A percentile compares a stretch with the other conserved stretches of the same genome.
Evolutionary conservation across 2,113 vertebrate species (phyloP).

Genomic region (Asarcornis scutulata): DNA sequence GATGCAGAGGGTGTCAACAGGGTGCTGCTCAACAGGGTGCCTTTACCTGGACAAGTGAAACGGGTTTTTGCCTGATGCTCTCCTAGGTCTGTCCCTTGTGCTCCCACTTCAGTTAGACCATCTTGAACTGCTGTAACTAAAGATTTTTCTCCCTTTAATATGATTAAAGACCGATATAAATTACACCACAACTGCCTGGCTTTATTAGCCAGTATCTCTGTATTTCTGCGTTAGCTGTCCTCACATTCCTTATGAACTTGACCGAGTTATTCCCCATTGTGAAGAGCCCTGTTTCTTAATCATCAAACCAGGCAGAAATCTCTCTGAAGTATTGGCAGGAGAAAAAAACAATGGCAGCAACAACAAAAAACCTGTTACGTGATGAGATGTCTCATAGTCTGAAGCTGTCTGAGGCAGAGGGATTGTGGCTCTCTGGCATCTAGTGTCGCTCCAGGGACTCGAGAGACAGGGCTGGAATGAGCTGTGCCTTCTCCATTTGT

Average conservation of each 20-base stretch:
- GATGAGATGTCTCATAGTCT: neutral
- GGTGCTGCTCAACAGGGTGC: neutral
- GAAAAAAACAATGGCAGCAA: neutral
- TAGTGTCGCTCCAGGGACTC: neutral
- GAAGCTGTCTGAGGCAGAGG: neutral
- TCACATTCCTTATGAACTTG: neutral
- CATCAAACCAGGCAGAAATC: neutral
- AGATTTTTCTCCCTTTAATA: neutral
- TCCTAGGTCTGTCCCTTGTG: neutral
- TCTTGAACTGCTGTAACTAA: neutral
- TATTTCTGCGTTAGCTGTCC: neutral
- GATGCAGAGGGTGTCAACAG: neutral
- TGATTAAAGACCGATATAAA: neutral
- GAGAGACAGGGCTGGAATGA: neutral
- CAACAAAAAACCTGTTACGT: neutral
- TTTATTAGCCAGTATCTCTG: neutral
- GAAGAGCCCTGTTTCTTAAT: neutral
- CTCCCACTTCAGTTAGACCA: neutral
- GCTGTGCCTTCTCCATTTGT: conserved; percentile 22
- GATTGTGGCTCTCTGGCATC: neutral
- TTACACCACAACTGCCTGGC: neutral
- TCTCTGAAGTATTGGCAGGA: neutral
- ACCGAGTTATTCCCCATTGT: neutral
- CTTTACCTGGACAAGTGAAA: neutral
- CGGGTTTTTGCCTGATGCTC: neutral